Conservation (phyloP, 2,888 invertebrate species). For the Philaethria dido region DNA sequence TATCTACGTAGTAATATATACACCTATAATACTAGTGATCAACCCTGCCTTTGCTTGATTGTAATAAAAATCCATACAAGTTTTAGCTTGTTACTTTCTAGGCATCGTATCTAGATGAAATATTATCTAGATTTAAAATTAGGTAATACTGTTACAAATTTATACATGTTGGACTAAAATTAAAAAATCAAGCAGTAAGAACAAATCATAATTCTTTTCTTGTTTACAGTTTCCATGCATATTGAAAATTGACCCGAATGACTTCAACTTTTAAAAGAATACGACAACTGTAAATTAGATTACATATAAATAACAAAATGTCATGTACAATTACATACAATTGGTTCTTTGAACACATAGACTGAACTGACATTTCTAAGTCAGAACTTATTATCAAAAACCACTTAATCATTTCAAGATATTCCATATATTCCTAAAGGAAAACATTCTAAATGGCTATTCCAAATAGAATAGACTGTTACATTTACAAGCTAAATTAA, state of each 20-base stretch:
- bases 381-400: background rate
- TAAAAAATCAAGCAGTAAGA: too few species aligned
- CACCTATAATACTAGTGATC: too few species aligned
- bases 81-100: too few species aligned
- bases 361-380: background rate
- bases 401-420: background rate
- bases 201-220: too few species aligned
- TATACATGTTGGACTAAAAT: too few species aligned
- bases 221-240: background rate
- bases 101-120: background rate
- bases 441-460: conserved; percentile 6
- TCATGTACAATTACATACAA: background rate
- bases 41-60: background rate
- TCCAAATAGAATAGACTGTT: conserved; percentile 17
- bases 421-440: background rate
- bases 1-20: background rate
- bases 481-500: conserved; percentile 21
- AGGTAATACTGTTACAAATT: too few species aligned
- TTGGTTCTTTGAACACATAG: too few species aligned
- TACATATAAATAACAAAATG: background rate
- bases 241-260: too few species aligned
- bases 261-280: background rate
- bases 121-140: background rate
- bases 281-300: background rate
- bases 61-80: background rate